Conservation (phyloP, 1,140 invertebrate species). For the Macrostomum lignano region DNA sequence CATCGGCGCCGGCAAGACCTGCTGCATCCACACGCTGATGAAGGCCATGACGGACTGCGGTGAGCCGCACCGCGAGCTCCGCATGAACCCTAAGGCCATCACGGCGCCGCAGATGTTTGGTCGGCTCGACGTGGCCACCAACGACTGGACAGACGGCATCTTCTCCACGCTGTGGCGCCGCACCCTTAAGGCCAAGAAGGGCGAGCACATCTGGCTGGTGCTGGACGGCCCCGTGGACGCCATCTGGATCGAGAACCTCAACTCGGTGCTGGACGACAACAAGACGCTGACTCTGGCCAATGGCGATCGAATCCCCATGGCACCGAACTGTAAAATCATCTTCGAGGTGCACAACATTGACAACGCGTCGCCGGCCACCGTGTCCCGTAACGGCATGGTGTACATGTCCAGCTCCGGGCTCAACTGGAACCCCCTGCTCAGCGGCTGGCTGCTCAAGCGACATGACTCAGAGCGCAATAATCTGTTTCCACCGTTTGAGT, state of each 20-base stretch:
- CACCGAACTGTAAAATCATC: conserved; percentile 65
- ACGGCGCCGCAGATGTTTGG: conserved; percentile 91
- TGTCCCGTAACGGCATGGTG: conserved; percentile 79
- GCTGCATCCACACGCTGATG: conserved; percentile 77
- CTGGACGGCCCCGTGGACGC: conserved; percentile 28
- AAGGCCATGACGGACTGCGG: conserved; percentile 55
- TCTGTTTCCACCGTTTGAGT: too few species aligned
- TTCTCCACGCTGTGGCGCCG: conserved; percentile 81
- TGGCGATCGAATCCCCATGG: conserved; percentile 66
- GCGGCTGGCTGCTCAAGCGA: conserved; percentile 53
- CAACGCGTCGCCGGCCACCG: conserved; percentile 75
- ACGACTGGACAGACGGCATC: conserved; percentile 90
- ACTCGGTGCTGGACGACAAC: conserved; percentile 29
- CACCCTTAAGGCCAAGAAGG: conserved; percentile 55
- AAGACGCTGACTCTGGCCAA: conserved; percentile 60
- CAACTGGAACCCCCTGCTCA: conserved; percentile 53
- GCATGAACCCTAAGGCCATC: conserved; percentile 92
- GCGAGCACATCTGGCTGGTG: conserved; percentile 21
- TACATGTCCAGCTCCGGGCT: conserved; percentile 84
- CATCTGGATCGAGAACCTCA: conserved; percentile 29
- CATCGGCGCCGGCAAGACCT: conserved; percentile 68
- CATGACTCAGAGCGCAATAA: conserved; percentile 34
- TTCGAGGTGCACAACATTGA: conserved; percentile 88
- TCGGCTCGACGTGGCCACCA: conserved; percentile 66
- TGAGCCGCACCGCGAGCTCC: conserved; percentile 59